These are phyloP conservation scores for Harpagoxenus sublaevis DNA, from an alignment of 2,888 invertebrate genomes.

Conservation along the genomic window DNA sequence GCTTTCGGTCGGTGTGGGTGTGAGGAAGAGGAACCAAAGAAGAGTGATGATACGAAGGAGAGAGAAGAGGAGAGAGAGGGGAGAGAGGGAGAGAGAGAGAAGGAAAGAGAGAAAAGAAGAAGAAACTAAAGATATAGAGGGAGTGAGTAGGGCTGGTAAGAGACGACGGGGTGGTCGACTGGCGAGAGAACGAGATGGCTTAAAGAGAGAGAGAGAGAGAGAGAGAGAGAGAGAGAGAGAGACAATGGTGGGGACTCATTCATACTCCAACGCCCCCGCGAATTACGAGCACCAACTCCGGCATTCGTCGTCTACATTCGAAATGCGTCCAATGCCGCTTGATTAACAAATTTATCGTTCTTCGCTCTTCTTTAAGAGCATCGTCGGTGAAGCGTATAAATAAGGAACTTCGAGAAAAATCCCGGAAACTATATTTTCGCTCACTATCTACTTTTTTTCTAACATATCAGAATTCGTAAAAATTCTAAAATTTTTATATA, in stretches of 20 bases:
- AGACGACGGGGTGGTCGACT: slow-evolving; percentile 46
- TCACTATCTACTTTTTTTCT: not conserved
- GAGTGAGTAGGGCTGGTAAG: slow-evolving; percentile 41
- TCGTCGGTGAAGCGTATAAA: not conserved
- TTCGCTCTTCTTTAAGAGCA: slow-evolving; percentile 13
- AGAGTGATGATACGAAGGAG: slow-evolving; percentile 29
- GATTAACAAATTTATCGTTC: slow-evolving; percentile 65
- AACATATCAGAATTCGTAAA: not conserved
- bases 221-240: slow-evolving; percentile 21
- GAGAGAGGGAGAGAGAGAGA: slow-evolving; percentile 15
- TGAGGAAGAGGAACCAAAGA: slow-evolving; percentile 57
- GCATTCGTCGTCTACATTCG: slow-evolving; percentile 47
- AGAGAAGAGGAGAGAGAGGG: not conserved
- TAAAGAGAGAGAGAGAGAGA: slow-evolving; percentile 20
- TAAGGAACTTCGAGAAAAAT: not conserved
- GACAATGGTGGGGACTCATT: slow-evolving; percentile 81
- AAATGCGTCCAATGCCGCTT: slow-evolving; percentile 60
- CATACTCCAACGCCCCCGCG: slow-evolving; percentile 80
- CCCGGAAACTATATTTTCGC: not conserved
- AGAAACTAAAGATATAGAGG: slow-evolving; percentile 8
- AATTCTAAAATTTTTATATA: not conserved
- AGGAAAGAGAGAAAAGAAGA: not conserved
- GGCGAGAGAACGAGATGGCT: slow-evolving; percentile 48
- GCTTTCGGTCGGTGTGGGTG: slow-evolving; percentile 66
- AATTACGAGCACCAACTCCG: slow-evolving; percentile 67